phyloP scores from a whole-genome alignment of 2,113 vertebrate genomes.

The Miniopterus natalensis region DNA sequence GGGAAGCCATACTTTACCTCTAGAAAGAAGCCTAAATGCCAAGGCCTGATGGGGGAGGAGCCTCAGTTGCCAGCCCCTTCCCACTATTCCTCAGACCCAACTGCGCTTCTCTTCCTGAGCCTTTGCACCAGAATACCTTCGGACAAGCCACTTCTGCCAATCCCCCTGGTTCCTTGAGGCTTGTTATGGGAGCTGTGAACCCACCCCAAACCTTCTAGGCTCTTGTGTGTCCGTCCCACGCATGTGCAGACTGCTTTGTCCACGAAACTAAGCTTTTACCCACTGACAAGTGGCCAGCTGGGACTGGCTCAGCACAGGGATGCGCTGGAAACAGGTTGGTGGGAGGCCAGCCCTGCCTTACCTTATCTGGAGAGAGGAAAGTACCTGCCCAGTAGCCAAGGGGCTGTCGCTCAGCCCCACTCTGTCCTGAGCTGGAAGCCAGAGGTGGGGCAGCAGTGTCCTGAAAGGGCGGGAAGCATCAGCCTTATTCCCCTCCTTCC shows the following conservation, averaged over 20 bases:
- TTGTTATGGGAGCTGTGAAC: neutral
- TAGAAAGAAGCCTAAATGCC: neutral
- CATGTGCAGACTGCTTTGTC: too few species aligned
- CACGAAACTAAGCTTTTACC: neutral
- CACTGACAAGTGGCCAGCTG: neutral
- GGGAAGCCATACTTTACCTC: neutral
- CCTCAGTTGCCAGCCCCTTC: too few species aligned
- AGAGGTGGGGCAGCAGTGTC: rapidly evolving
- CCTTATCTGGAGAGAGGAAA: constrained; percentile 46
- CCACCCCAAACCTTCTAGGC: neutral
- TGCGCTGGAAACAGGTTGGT: neutral
- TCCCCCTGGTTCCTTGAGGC: neutral
- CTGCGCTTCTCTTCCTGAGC: neutral
- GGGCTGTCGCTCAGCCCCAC: neutral
- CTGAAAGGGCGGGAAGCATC: neutral
- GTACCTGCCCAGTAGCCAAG: constrained; percentile 12
- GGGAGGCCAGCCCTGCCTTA: neutral
- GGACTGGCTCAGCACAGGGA: neutral
- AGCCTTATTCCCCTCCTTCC: rapidly evolving
- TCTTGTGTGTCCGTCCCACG: neutral
- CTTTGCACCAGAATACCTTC: neutral
- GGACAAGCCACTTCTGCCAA: neutral
- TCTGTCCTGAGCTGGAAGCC: neutral
- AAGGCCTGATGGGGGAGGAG: neutral
- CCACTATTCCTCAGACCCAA: neutral